Conservation (phyloP, 2,797 vertebrate species). For the Rhinoraja longicauda region DNA sequence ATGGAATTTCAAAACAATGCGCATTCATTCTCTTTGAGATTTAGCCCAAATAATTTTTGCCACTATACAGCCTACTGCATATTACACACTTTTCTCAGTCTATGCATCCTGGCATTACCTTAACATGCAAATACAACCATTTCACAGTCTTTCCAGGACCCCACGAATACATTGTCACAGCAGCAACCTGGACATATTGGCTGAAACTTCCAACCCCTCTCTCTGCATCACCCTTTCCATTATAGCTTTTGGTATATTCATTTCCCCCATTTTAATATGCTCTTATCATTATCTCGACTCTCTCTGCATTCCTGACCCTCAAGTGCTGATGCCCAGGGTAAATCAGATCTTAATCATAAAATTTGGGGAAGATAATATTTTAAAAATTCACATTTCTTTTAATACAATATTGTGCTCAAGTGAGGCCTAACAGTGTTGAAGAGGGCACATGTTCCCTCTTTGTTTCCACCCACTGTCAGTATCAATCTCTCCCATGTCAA, state of each 20-base stretch:
- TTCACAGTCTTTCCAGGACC: neutral
- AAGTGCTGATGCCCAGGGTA: neutral
- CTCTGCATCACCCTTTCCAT: neutral
- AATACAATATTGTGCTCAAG: neutral
- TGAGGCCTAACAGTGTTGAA: neutral
- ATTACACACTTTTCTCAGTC: neutral
- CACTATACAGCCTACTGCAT: conserved; percentile 1
- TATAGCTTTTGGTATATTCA: neutral
- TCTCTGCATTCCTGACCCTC: neutral
- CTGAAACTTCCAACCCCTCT: neutral
- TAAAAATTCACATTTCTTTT: neutral
- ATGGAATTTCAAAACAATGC: neutral
- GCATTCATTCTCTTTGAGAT: conserved; percentile 3
- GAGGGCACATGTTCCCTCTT: neutral
- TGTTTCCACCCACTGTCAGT: neutral
- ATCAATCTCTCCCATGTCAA: conserved; percentile 8
- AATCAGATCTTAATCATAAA: neutral
- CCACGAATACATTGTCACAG: neutral
- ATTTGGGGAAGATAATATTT: neutral
- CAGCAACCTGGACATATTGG: neutral
- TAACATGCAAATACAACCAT: conserved; percentile 25
- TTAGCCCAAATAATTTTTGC: neutral
- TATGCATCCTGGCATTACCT: conserved; percentile 1
- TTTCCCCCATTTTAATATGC: neutral
- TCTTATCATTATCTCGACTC: neutral